phyloP scores from a whole-genome alignment of 2,888 invertebrate species.

The Troides aeacus region DNA sequence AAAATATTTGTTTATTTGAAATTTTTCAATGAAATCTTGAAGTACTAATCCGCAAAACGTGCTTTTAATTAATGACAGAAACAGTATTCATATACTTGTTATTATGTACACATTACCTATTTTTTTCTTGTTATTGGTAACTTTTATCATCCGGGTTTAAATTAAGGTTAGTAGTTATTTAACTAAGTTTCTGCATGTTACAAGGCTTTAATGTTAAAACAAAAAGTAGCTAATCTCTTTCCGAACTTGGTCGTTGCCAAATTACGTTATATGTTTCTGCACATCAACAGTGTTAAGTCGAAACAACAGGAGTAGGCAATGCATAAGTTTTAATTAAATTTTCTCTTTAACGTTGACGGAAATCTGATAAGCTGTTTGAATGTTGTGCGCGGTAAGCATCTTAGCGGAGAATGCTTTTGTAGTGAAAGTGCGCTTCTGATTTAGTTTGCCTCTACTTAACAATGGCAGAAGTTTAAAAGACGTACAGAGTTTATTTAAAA shows the following conservation, averaged over 20 bases:
- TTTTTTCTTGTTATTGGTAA: no score
- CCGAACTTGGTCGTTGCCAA: no score
- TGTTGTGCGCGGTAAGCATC: not conserved
- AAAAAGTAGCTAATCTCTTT: no score
- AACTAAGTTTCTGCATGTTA: no score
- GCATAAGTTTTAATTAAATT: conserved; percentile 21
- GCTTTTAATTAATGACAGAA: not conserved
- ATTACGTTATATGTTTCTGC: no score
- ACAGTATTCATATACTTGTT: no score
- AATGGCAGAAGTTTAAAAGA: not conserved
- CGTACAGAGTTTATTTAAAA: no score
- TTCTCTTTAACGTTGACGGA: conserved; percentile 12
- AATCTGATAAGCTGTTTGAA: conserved; percentile 18
- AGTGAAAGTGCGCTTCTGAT: not conserved
- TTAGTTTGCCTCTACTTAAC: not conserved
- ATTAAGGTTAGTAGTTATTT: no score
- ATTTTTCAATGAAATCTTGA: no score
- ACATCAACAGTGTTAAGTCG: not conserved
- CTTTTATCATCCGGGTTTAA: no score
- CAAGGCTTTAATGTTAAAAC: no score
- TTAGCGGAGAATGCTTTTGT: conserved; percentile 6
- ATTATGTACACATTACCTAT: no score
- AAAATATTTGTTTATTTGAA: not conserved
- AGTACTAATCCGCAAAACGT: not conserved
- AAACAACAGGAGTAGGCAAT: not conserved